A percentile compares a stretch with the other conserved stretches of the same genome.
Conservation (phyloP, 2,797 vertebrate genomes). For the Catharus ustulatus region DNA sequence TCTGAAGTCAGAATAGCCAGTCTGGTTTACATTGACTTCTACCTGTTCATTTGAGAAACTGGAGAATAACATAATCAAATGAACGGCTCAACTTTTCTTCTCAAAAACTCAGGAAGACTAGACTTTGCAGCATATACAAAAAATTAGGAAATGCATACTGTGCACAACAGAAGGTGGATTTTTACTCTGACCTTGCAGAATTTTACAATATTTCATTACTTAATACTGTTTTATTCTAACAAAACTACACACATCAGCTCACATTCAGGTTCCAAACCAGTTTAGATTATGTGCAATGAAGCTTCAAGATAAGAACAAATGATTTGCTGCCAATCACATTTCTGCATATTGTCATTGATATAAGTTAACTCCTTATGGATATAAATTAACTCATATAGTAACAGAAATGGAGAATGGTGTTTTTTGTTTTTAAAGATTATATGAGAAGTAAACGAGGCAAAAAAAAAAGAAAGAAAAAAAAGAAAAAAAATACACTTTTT, state of each 20-base stretch:
- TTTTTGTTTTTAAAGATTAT: background rate
- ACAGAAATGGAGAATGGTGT: background rate
- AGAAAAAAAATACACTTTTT: background rate
- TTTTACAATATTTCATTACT: background rate
- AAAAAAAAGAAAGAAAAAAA: background rate
- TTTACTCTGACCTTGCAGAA: background rate
- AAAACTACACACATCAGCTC: background rate
- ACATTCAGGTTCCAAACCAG: background rate
- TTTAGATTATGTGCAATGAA: background rate
- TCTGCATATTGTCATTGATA: background rate
- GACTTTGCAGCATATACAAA: background rate
- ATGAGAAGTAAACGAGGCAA: background rate
- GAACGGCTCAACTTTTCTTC: background rate
- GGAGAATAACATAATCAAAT: background rate
- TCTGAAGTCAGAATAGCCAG: background rate
- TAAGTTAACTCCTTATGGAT: background rate
- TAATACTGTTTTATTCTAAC: background rate
- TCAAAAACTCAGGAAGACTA: background rate
- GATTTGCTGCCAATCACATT: background rate
- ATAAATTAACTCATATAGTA: background rate
- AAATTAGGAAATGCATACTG: background rate
- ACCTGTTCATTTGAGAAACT: background rate
- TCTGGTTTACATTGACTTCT: background rate
- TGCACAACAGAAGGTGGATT: background rate
- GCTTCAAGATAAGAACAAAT: background rate